Percentiles rank a stretch among this genome's conserved stretches.
These are phyloP conservation scores for Gastrophysa polygoni DNA, from an alignment of 2,888 invertebrate species.

Conservation along the genomic window DNA sequence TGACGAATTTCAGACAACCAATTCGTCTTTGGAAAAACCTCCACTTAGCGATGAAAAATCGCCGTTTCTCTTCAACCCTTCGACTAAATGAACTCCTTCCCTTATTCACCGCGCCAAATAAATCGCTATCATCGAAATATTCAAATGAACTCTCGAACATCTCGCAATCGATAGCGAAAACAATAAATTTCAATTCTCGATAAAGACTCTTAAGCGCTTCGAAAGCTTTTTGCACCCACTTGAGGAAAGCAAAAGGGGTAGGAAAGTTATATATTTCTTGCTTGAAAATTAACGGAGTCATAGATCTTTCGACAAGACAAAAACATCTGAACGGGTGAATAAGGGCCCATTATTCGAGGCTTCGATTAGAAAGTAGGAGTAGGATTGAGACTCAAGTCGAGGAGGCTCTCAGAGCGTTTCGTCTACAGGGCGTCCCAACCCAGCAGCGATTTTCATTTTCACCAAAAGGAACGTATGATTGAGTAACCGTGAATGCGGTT, in stretches of 20 bases:
- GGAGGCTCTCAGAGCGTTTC: neutral
- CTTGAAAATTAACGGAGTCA: slow-evolving; percentile 51
- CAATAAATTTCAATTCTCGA: slow-evolving; percentile 41
- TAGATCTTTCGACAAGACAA: slow-evolving; percentile 50
- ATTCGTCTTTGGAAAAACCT: too few species aligned
- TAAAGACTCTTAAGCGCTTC: slow-evolving; percentile 37
- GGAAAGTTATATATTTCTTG: slow-evolving; percentile 51
- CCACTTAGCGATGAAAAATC: neutral
- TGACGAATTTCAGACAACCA: too few species aligned
- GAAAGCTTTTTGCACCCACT: slow-evolving; percentile 41
- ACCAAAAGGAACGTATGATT: too few species aligned
- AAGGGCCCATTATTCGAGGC: slow-evolving; percentile 16
- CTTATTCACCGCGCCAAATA: neutral
- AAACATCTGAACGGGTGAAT: slow-evolving; percentile 50
- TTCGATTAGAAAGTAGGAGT: slow-evolving; percentile 7
- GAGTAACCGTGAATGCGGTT: too few species aligned
- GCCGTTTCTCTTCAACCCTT: neutral
- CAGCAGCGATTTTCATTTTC: too few species aligned
- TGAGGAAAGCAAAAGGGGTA: slow-evolving; percentile 46
- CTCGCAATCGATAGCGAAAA: slow-evolving; percentile 34
- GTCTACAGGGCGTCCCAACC: too few species aligned
- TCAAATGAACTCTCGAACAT: slow-evolving; percentile 24
- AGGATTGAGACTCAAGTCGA: too few species aligned
- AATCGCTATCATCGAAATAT: slow-evolving; percentile 33
- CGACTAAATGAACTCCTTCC: neutral